phyloP scores from a whole-genome alignment of 2,797 vertebrate species.

The Sebastes nivosus region DNA sequence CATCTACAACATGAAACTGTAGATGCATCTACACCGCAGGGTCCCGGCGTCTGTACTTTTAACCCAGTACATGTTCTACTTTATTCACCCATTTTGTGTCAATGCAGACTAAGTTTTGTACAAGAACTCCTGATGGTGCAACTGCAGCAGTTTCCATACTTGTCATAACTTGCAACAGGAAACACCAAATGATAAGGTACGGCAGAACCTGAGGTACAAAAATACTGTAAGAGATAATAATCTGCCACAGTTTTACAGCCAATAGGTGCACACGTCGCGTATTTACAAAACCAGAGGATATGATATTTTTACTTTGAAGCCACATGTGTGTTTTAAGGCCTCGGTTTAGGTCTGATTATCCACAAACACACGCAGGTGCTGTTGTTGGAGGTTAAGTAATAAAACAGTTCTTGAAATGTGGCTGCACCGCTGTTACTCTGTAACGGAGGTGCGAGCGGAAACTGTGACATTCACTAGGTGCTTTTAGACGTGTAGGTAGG shows the following conservation, averaged over 20 bases:
- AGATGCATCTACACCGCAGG: not conserved
- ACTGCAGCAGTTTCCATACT: not conserved
- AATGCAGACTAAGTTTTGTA: not conserved
- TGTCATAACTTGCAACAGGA: conserved; percentile 53
- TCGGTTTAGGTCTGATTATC: not conserved
- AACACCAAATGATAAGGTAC: conserved; percentile 30
- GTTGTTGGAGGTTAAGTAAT: not conserved
- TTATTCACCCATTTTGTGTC: not conserved
- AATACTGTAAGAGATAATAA: not conserved
- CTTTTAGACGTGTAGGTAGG: conserved; percentile 1
- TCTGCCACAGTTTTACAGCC: not conserved
- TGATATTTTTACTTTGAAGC: not conserved
- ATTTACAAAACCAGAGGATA: not conserved
- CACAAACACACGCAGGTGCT: not conserved
- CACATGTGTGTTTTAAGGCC: not conserved
- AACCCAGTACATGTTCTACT: not conserved
- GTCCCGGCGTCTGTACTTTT: not conserved
- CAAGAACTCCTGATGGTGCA: not conserved
- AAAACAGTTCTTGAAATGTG: not conserved
- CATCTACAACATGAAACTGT: not conserved
- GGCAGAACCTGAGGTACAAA: not conserved
- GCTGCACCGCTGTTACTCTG: not conserved
- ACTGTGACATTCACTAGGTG: conserved; percentile 3
- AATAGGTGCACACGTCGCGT: not conserved
- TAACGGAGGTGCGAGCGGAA: conserved; percentile 4